Percentiles rank a stretch among this genome's conserved stretches.
Conservation (phyloP, 2,888 invertebrate genomes). For the Phrixothrix hirtus region DNA sequence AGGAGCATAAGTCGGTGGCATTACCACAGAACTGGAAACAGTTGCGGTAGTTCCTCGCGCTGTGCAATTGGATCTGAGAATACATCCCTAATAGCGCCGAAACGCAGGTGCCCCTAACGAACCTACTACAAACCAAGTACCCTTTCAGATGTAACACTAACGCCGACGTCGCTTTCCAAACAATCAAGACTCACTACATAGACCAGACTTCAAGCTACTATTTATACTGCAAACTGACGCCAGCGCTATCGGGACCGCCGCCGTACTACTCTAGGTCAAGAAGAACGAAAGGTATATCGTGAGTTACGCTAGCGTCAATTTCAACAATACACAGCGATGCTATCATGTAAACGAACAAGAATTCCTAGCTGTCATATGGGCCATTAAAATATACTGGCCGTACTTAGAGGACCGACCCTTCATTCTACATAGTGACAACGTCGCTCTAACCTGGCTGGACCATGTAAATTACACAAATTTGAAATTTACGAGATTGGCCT, state of each 20-base stretch:
- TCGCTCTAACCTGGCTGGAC: constrained; percentile 33
- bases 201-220: constrained; percentile 25
- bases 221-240: constrained; percentile 38
- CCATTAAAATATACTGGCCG: constrained; percentile 32
- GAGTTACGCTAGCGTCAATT: constrained; percentile 32
- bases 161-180: constrained; percentile 22
- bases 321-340: too few species aligned
- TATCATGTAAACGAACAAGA: constrained; percentile 41
- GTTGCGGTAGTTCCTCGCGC: constrained; percentile 34
- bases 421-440: constrained; percentile 34
- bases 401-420: constrained; percentile 37
- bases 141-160: constrained; percentile 25
- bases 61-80: constrained; percentile 34
- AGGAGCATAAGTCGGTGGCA: constrained; percentile 4
- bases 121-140: constrained; percentile 19
- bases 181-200: constrained; percentile 32
- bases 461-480: constrained; percentile 16
- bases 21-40: constrained; percentile 19
- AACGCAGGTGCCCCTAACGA: too few species aligned
- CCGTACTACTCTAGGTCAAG: constrained; percentile 35
- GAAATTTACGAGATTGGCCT: constrained; percentile 30
- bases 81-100: too few species aligned
- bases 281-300: constrained; percentile 22
- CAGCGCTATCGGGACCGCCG: constrained; percentile 32
- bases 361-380: constrained; percentile 37